Evolutionary conservation across 2,797 vertebrate species (phyloP).

Genomic region (Neosilurus hyrtlii): DNA sequence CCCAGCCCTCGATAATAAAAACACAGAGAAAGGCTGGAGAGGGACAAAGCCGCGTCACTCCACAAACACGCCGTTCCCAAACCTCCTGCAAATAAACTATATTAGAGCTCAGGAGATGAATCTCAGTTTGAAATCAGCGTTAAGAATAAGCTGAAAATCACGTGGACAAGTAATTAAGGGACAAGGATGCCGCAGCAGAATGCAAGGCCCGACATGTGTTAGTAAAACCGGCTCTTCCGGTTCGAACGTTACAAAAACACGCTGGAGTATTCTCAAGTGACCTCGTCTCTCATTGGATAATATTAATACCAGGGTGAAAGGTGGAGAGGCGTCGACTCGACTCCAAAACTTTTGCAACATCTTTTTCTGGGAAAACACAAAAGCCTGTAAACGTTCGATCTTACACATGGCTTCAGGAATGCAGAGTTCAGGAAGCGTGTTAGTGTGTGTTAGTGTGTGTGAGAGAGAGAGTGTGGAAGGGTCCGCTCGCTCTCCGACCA

Average conservation of each 20-base stretch:
- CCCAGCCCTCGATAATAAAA: slow-evolving; percentile 10
- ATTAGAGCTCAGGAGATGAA: not conserved
- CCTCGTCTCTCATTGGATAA: not conserved
- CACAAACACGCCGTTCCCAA: too few relatives aligned
- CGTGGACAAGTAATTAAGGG: too few relatives aligned
- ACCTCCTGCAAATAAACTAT: not conserved
- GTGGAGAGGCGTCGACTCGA: not conserved
- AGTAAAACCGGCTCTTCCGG: slow-evolving; percentile 25
- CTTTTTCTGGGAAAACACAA: slow-evolving; percentile 6
- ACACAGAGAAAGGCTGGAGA: not conserved
- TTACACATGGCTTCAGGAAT: slow-evolving; percentile 55
- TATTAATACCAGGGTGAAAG: not conserved
- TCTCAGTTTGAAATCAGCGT: not conserved
- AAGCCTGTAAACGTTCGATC: slow-evolving; percentile 20
- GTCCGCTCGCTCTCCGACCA: not conserved
- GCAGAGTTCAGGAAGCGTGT: slow-evolving; percentile 44
- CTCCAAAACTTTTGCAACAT: not conserved
- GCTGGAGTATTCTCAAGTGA: not conserved
- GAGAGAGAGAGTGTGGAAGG: not conserved
- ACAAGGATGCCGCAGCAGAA: not conserved
- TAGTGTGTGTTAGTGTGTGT: not conserved
- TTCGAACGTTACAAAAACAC: not conserved
- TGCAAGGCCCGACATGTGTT: not conserved
- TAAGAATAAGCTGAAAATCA: not conserved
- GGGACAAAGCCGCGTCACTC: not conserved